Base-by-base conservation (phyloP, 2,888 invertebrate genomes). In the Steinernema carpocapsae region DNA sequence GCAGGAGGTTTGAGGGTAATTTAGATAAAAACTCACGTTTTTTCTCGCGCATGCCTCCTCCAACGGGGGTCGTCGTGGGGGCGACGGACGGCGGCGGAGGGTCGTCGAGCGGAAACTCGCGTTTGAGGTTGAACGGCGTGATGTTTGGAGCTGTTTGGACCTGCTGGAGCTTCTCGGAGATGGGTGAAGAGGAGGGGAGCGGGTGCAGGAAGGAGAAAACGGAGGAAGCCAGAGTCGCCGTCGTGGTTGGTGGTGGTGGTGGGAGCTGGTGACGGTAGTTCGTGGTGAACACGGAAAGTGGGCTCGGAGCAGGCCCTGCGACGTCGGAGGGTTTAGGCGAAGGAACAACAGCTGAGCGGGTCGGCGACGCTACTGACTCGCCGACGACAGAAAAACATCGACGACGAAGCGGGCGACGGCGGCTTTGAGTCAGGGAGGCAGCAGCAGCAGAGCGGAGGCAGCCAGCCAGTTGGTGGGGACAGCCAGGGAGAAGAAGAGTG, bases 261-360 rank as follows among this genome's bases (percentile, higher is more conserved):
- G 37, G 37, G 37, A 37, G 37, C n/a, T 48, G 48, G 56, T 24
- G 56, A 29, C 17, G 64, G 64, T 32, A 64, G 64, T 64, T 64
- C 64, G 64, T 37, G 64, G 22, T 29, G 64, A 64, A 64, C 26
- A 64, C 26, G 64, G 26, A 56, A 26, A 64, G 29, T 17, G 7
- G 17, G 26, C 29, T 29, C 26, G 17, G 26, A 37, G 64, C 14
- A 22, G 56, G 56, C 56, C 24, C 22, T 26, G 56, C 64, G 64
- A 37, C 64, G 64, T 29, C 64, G 64, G 26, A 29, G 64, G 64
- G 64, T 29, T 64, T 64, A 7, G n/a, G n/a, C n/a, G n/a, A n/a
- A 48, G 48, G 48, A 64, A 64, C 64, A 64, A 64, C 64, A 64
- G 64, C 64, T 64, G 64, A 64, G 64, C 64, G 64, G n/a, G 19